Base-by-base conservation (phyloP, 2,113 vertebrate genomes). In the Harpagus bidentatus region DNA sequence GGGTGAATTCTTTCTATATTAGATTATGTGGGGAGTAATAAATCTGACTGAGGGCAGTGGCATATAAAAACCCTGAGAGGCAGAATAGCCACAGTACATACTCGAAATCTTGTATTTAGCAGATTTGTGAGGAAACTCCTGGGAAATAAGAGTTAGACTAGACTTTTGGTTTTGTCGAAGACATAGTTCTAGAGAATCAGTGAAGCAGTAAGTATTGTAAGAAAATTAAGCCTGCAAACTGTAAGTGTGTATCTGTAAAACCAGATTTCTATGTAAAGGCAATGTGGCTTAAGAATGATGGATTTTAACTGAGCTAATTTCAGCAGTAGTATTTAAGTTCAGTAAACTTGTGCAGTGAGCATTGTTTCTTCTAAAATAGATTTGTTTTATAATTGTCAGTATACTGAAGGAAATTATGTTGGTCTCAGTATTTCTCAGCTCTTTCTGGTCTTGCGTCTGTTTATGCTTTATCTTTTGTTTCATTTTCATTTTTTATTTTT, bases 21-120 rank as follows among this genome's bases (percentile, higher is more conserved):
- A 97, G 96, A 97, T 97, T 97, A 97, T 52, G 81, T 63, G 90
- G 66, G 58, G 34, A 95, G 95, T 91, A 93, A 91, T 96, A 96
- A 96, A 95, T 95, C 79, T 88, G 79, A 32, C 86, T 52, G 90
- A 91, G 91, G 86, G 81, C 90, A 77, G 94, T 91, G 74, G 94
- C 89, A 43, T 94, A 97, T 80, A 93, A 96, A 95, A 91, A 66
- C 78, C 62, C 50, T 48, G 95, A 70, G 91, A 93, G 50, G 82
- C 89, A 59, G 91, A 91, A 40, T 45, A 94, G 87, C 71, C 71
- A 29, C 78, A 69, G 73, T 53, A 73, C 48, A 2, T 38, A 20
- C 32, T 82, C 5, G 6, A 80, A 74, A 69, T 80, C 89, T 91
- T 67, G 28, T 82, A 0, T 48, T 63, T 62, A 79, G 66, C 77